Conservation (phyloP, 1,140 invertebrate genomes). For the Asobara japonica region DNA sequence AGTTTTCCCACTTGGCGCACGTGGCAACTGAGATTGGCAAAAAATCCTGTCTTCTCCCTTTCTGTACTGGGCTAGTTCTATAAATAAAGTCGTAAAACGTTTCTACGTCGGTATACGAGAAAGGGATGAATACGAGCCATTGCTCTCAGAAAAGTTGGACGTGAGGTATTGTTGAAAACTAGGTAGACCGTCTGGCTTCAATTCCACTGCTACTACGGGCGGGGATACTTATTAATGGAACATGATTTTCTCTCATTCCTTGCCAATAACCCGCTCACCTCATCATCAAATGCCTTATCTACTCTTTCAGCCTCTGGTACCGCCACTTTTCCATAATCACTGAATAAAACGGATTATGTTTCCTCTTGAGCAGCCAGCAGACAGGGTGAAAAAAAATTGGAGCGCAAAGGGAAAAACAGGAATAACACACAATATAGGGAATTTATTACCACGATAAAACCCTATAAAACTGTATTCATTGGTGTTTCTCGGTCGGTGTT, state of each 20-base stretch:
- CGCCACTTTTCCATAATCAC: conserved; percentile 31
- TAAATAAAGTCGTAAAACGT: conserved; percentile 38
- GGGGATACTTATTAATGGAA: conserved; percentile 32
- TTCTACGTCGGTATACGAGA: conserved; percentile 10
- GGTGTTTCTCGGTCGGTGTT: not conserved
- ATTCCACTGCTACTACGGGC: conserved; percentile 20
- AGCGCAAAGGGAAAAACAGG: not conserved
- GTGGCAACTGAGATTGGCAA: conserved; percentile 8
- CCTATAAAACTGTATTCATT: not conserved
- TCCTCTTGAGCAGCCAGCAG: conserved; percentile 15
- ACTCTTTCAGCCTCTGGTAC: not conserved
- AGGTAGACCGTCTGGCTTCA: conserved; percentile 37
- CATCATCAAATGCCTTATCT: not conserved
- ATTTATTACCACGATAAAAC: conserved; percentile 6
- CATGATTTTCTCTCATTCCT: conserved; percentile 21
- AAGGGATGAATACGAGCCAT: conserved; percentile 37
- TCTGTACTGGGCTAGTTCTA: conserved; percentile 21
- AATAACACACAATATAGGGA: not conserved
- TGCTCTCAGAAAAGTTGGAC: conserved; percentile 34
- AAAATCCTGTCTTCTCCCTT: not conserved
- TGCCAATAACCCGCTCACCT: not conserved
- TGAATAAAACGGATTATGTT: conserved; percentile 34
- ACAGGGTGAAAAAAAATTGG: conserved; percentile 17
- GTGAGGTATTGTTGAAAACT: conserved; percentile 35
- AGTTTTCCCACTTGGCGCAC: conserved; percentile 4